Evolutionary conservation across 92 coral and sea anemone species (phyloP).

Genomic region (Heliopora coerulea): DNA sequence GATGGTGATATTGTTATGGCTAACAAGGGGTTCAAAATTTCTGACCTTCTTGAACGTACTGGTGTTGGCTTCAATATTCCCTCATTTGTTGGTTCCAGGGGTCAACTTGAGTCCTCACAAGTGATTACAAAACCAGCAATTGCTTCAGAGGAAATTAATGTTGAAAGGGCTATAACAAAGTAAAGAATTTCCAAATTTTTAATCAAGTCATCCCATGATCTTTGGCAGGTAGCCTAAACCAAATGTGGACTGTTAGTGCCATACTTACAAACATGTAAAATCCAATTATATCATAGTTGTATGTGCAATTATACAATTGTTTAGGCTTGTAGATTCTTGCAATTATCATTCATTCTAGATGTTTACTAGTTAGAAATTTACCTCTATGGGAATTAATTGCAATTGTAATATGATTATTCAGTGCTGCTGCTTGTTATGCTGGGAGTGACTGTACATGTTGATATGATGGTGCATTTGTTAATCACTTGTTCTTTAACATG

Average conservation of each 20-base stretch:
- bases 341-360: too few relatives aligned
- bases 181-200: constrained; percentile 43
- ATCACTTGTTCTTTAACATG: constrained; percentile 1
- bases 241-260: constrained; percentile 59
- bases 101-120: constrained; percentile 37
- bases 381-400: too few relatives aligned
- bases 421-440: constrained; percentile 20
- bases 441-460: background rate
- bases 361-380: too few relatives aligned
- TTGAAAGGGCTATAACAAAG: constrained; percentile 42
- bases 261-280: constrained; percentile 42
- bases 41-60: constrained; percentile 29
- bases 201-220: constrained; percentile 40
- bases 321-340: too few relatives aligned
- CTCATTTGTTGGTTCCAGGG: constrained; percentile 42
- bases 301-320: too few relatives aligned
- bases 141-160: constrained; percentile 49
- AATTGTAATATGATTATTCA: background rate
- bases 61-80: constrained; percentile 40
- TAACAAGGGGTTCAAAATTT: constrained; percentile 49
- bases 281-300: constrained; percentile 29
- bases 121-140: constrained; percentile 47
- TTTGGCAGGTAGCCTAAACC: constrained; percentile 49
- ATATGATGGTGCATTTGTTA: background rate
- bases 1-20: constrained; percentile 41